Evolutionary conservation across 2,888 invertebrate genomes (phyloP), one percentile per base, ranked within the genome.

Genomic region (Microchrysa polita): DNA sequence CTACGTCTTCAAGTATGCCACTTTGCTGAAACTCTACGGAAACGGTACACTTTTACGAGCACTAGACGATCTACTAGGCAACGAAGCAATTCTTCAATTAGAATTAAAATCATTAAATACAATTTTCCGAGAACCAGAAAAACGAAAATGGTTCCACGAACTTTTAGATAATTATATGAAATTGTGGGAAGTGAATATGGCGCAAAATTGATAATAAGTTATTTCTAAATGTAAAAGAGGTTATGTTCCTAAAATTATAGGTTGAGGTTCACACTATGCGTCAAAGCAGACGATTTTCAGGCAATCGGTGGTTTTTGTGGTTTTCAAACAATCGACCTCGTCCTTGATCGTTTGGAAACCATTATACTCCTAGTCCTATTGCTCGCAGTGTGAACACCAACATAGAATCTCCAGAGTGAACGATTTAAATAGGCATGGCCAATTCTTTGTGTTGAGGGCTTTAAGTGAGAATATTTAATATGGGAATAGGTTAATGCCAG

Each of bases 151-250:
- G 94, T 95, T 94, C 83, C 90, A 92, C 79, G 94, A 95, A 86
- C 93, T 94, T 74, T 88, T 95, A 82, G 94, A 94, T 86, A 95
- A 95, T 88, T 93, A 93, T 86, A 89, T 94, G 84, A 94, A 94
- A 85, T 86, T 95, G 77, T 95, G 95, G 94, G 95, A 95, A 85
- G 91, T 92, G 80, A 95, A 95, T 84, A 93, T 94, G 90, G 77
- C 75, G 14, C 76, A 77, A 67, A 78, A 75, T 55, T 73, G 23
- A 16, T 23, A 27, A 2, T 9, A 40, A 23, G 1, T 5, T 34
- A 27, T 61, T 18, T 18, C 14, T 9, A 16, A 61, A n/a, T n/a
- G 61, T 23, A 57, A 27, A 12, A 5, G n/a, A 34, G 61, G 16
- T 48, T 7, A 48, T n/a, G 48, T 48, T 48, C 48, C 48, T 48